Evolutionary conservation across 2,113 vertebrate genomes (phyloP), one percentile per base, ranked within the genome.

Genomic region (Mesoclemmys tuberculata): DNA sequence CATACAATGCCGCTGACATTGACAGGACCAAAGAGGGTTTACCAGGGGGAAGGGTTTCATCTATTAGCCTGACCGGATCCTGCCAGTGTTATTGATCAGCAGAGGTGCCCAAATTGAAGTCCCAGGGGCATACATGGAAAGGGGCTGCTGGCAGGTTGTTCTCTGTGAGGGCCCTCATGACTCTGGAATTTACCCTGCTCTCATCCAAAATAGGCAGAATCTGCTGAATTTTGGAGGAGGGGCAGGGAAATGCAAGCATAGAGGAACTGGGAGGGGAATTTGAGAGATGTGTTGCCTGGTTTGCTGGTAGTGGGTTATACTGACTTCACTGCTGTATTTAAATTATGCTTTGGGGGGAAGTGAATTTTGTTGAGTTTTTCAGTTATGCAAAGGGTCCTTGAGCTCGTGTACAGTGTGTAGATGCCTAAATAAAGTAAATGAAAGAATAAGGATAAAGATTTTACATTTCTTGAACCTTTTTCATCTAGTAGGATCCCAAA

Each of bases 1-100:
- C 83, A 90, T 90, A 90, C 82, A 51, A 56, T 82, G 87, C 94
- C 92, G 85, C 81, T 2, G 0, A 48, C 82, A 93, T 82, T 93
- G 56, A 85, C 21, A 92, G 58, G 51, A 84, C 82, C 38, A 84
- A 90, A 92, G 27, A 77, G 89, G 41, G 38, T 29, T 75, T 35
- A 51, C 84, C 64, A 55, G 35, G 77, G 12, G 77, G 41, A 85
- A 85, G 38, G 81, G 83, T 9, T 82, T 31, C 27, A 61, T 82
- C 48, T 38, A 49, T 27, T 82, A 80, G 78, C 78, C 41, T 24
- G 11, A 27, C 6, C 71, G 44, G 22, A 9, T 24, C n/a, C 38
- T 41, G 8, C 24, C 49, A 44, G 26, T n/a, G 80, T 55, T 38
- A 64, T 4, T 68, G 49, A 79, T 68, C 77, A 82, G 61, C 82